Percentiles rank a stretch among this genome's conserved stretches.
phyloP scores from a whole-genome alignment of 2,888 invertebrate genomes.

The Sphaerophoria rueppellii region DNA sequence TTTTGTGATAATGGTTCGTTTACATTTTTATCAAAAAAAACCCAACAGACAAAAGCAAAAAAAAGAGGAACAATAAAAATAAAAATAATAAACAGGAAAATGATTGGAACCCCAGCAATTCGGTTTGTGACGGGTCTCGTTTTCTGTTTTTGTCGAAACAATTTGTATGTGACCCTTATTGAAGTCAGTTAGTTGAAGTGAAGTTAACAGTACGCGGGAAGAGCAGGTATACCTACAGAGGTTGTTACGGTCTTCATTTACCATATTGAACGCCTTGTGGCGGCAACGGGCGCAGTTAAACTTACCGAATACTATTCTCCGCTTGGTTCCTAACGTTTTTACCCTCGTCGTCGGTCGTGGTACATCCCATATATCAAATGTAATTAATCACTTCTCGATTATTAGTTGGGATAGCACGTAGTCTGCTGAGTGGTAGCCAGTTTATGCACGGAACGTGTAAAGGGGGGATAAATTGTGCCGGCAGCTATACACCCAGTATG shows the following conservation, averaged over 20 bases:
- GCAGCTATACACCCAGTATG: slow-evolving; percentile 1
- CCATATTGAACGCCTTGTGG: slow-evolving; percentile 22
- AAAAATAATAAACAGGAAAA: slow-evolving; percentile 43
- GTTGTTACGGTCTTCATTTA: slow-evolving; percentile 20
- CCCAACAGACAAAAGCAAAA: neutral
- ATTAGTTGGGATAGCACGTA: slow-evolving; percentile 59
- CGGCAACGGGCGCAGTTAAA: neutral
- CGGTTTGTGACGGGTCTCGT: slow-evolving; percentile 42
- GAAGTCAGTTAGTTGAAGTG: slow-evolving; percentile 55
- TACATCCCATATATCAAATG: slow-evolving; percentile 56
- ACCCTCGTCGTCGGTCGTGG: neutral
- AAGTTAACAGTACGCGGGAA: too few relatives aligned
- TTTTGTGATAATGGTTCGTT: slow-evolving; percentile 55
- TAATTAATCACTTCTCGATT: slow-evolving; percentile 70
- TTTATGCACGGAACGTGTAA: neutral
- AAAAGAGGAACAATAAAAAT: slow-evolving; percentile 17
- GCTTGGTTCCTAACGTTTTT: slow-evolving; percentile 16
- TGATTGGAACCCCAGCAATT: slow-evolving; percentile 59
- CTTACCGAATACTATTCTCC: neutral
- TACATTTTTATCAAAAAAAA: slow-evolving; percentile 42
- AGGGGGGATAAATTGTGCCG: neutral
- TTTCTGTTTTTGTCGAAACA: slow-evolving; percentile 52
- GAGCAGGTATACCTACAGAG: neutral
- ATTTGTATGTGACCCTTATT: slow-evolving; percentile 69
- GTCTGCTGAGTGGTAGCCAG: neutral